phyloP scores from a whole-genome alignment of 2,113 vertebrate species.

The Ceyx margarethae region DNA sequence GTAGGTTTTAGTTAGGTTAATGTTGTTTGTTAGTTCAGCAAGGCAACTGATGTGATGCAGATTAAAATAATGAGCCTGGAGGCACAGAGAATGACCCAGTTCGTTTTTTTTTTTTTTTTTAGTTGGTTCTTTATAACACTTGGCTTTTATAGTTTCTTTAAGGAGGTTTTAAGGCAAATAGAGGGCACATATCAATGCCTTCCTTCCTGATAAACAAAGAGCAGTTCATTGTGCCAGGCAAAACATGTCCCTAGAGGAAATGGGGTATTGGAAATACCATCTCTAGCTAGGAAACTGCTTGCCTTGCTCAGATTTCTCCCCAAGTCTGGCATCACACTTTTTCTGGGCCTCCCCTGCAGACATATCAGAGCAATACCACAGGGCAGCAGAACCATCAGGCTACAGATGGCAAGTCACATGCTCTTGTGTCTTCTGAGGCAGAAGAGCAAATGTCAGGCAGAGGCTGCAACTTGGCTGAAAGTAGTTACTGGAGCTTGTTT shows the following conservation, averaged over 20 bases:
- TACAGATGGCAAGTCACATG: not conserved
- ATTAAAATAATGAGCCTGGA: slow-evolving; percentile 39
- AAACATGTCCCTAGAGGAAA: not conserved
- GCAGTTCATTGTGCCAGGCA: not conserved
- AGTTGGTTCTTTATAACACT: not conserved
- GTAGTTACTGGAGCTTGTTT: not conserved
- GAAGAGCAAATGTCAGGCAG: not conserved
- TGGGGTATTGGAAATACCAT: accelerated
- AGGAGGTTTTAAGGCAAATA: not conserved
- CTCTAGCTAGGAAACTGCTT: not conserved
- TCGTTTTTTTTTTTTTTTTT: not conserved
- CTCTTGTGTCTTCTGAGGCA: not conserved
- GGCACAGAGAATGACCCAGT: slow-evolving; percentile 3
- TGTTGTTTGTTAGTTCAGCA: not conserved
- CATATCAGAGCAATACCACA: not conserved
- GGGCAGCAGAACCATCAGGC: not conserved
- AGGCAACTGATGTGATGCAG: not conserved
- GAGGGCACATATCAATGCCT: not conserved
- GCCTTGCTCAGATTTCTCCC: not conserved
- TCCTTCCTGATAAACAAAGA: not conserved
- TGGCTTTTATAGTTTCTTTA: not conserved
- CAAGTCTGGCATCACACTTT: not conserved
- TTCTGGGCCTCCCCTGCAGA: not conserved
- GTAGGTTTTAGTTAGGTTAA: not conserved
- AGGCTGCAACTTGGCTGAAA: not conserved